phyloP scores from a whole-genome alignment of 2,113 vertebrate species.

The Forbesichthys papilliferus region DNA sequence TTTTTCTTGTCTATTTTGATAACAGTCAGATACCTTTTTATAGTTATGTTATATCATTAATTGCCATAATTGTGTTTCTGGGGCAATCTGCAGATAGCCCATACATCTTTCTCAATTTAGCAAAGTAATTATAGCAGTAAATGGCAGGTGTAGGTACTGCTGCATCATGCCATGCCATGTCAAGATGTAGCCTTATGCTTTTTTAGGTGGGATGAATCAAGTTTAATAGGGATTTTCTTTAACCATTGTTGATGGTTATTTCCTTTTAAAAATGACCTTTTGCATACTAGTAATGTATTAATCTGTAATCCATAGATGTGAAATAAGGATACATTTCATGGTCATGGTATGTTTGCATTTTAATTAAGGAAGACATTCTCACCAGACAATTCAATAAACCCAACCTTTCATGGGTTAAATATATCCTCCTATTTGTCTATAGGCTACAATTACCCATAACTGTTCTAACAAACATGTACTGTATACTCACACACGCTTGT shows the following conservation, averaged over 20 bases:
- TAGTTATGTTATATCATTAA: not conserved
- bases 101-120: not conserved
- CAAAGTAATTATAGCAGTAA: not conserved
- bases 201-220: not conserved
- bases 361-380: no score
- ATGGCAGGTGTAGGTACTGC: not conserved
- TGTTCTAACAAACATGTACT: no score
- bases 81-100: not conserved
- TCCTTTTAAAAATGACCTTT: no score
- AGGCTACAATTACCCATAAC: no score
- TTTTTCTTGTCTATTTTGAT: not conserved
- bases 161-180: not conserved
- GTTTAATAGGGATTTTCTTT: not conserved
- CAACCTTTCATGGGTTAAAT: no score
- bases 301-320: not conserved
- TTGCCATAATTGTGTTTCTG: not conserved
- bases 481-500: no score
- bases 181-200: not conserved
- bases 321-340: not conserved
- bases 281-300: not conserved
- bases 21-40: slow-evolving; percentile 7
- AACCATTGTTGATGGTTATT: no score
- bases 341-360: no score
- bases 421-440: no score
- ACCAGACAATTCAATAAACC: no score